Conservation (phyloP, 2,888 invertebrate species). For the Leucophenga montana region DNA sequence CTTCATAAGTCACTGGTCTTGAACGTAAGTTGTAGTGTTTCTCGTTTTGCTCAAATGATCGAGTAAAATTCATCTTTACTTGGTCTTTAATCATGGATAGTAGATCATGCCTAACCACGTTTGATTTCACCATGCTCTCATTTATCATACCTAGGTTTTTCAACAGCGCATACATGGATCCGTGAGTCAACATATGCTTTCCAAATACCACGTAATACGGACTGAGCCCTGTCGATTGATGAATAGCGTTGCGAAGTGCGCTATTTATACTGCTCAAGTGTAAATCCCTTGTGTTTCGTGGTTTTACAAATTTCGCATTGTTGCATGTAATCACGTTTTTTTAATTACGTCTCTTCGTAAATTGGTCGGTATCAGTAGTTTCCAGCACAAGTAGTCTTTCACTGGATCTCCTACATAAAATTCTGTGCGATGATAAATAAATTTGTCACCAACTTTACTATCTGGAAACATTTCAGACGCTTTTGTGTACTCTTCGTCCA, state of each 20-base stretch:
- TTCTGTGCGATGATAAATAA: constrained; percentile 22
- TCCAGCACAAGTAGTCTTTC: neutral
- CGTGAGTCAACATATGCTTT: constrained; percentile 4
- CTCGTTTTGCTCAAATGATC: constrained; percentile 2
- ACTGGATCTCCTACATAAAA: neutral
- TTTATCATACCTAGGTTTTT: too few species aligned
- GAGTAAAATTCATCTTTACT: neutral
- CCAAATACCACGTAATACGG: neutral
- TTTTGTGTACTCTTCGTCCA: too few species aligned
- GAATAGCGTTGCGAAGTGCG: neutral
- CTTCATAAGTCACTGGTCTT: neutral
- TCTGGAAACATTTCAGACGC: constrained; percentile 7
- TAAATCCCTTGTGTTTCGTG: too few species aligned
- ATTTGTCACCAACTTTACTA: neutral
- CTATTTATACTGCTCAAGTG: constrained; percentile 2
- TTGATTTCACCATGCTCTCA: neutral
- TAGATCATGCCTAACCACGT: neutral
- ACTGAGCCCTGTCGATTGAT: neutral
- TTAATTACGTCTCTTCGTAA: neutral
- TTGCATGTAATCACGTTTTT: too few species aligned
- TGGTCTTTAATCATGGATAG: too few species aligned
- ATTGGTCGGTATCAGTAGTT: neutral
- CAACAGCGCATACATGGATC: neutral
- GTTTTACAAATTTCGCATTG: too few species aligned
- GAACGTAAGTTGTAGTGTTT: constrained; percentile 2